These are phyloP conservation scores for Stictocephala bisonia DNA, from an alignment of 2,888 invertebrate species.

Conservation along the genomic window DNA sequence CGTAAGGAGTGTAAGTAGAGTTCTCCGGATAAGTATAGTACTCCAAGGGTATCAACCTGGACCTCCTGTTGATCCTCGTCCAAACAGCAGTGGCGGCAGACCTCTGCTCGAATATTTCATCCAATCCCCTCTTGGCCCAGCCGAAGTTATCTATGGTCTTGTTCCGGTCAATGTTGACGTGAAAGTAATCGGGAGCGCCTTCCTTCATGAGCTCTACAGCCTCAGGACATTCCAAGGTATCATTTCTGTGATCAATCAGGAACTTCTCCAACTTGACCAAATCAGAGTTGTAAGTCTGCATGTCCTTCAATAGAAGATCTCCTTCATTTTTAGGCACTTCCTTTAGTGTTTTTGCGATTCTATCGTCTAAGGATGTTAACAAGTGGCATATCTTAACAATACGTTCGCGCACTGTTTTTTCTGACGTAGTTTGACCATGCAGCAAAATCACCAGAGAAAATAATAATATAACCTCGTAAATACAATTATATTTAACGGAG, in stretches of 20 bases:
- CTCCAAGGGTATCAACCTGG: not conserved
- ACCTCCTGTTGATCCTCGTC: not conserved
- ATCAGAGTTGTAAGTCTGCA: not conserved
- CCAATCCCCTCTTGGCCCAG: not conserved
- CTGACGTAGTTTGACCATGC: too few relatives aligned
- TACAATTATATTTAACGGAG: too few relatives aligned
- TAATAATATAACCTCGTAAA: too few relatives aligned
- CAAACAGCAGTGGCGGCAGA: not conserved
- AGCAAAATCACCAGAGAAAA: too few relatives aligned
- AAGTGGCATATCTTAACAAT: too few relatives aligned
- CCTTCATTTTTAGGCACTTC: slow-evolving; percentile 17
- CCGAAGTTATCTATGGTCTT: slow-evolving; percentile 4
- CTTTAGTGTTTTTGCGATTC: not conserved
- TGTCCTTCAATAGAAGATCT: not conserved
- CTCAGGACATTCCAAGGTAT: slow-evolving; percentile 1
- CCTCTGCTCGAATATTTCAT: not conserved
- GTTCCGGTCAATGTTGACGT: slow-evolving; percentile 7
- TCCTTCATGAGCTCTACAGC: not conserved
- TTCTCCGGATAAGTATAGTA: slow-evolving; percentile 11
- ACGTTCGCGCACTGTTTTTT: too few relatives aligned
- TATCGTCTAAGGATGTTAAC: not conserved
- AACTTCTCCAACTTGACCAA: not conserved
- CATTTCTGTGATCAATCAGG: slow-evolving; percentile 8
- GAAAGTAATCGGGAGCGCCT: slow-evolving; percentile 13
- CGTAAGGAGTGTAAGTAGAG: not conserved